A percentile compares a stretch with the other conserved stretches of the same genome.
Evolutionary conservation across 2,113 vertebrate genomes (phyloP).

Genomic region (Pomatostomus ruficeps): DNA sequence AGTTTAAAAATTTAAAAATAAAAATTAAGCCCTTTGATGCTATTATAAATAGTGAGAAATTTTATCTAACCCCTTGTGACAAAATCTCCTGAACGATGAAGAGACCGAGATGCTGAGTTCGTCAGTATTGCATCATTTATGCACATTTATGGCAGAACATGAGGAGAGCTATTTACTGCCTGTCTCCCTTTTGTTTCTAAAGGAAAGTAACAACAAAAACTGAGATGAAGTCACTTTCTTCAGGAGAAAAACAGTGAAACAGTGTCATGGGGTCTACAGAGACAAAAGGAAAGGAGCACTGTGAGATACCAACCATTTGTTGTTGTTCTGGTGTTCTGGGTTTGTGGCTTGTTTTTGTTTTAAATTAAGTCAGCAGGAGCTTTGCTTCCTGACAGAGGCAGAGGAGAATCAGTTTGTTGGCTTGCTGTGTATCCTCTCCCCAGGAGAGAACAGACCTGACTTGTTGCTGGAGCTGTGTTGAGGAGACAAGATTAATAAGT

Average conservation of each 20-base stretch:
- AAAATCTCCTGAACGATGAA: neutral
- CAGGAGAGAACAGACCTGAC: neutral
- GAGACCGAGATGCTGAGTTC: neutral
- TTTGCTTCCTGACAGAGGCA: neutral
- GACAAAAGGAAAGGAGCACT: neutral
- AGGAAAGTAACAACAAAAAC: neutral
- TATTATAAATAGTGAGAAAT: neutral
- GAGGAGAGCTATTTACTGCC: neutral
- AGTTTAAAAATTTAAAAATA: neutral
- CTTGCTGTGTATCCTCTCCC: neutral
- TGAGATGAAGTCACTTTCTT: neutral
- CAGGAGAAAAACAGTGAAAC: neutral
- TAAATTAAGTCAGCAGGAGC: neutral
- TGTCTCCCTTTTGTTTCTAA: neutral
- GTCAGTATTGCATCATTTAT: neutral
- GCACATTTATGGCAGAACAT: neutral
- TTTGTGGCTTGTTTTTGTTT: neutral
- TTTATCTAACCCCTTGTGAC: neutral
- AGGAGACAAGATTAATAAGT: neutral
- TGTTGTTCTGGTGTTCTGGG: neutral
- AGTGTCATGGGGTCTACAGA: neutral
- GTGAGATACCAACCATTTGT: neutral
- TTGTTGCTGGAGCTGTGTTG: neutral
- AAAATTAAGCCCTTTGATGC: neutral
- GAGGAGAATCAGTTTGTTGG: neutral